Evolutionary conservation across 2,113 vertebrate species (phyloP).

Genomic region (Nyctibius bracteatus): DNA sequence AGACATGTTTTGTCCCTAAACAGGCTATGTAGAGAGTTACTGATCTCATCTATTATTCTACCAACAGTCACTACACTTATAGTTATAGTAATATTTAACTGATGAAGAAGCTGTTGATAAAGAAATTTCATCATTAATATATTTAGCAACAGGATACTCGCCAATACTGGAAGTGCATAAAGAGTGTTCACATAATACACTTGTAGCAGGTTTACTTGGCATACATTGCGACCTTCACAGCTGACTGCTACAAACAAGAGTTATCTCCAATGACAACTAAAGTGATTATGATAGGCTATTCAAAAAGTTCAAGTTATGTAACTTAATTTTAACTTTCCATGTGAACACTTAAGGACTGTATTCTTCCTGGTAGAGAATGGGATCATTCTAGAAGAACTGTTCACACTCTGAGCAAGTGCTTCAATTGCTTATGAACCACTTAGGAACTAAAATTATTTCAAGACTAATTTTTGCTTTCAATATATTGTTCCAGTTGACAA

Average conservation of each 20-base stretch:
- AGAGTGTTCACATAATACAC: rapidly evolving
- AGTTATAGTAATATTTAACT: background rate
- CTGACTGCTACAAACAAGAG: background rate
- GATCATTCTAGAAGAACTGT: background rate
- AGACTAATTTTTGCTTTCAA: background rate
- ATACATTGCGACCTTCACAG: background rate
- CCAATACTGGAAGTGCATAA: background rate
- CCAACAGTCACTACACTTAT: background rate
- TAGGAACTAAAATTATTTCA: conserved; percentile 11
- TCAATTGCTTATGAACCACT: background rate
- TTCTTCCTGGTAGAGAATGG: background rate
- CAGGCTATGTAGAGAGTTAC: rapidly evolving
- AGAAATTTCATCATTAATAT: background rate
- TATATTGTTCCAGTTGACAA: background rate
- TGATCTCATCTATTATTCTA: background rate
- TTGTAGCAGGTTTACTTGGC: background rate
- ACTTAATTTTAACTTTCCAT: background rate
- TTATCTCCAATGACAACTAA: background rate
- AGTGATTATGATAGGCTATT: background rate
- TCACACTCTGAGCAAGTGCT: background rate
- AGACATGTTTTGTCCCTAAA: background rate
- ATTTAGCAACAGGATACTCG: background rate
- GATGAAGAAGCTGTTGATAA: background rate
- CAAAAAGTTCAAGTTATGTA: background rate
- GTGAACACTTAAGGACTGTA: background rate